A percentile compares a stretch with the other conserved stretches of the same genome.
Evolutionary conservation across 2,888 invertebrate genomes (phyloP).

Genomic region (Drosophila barbarae): DNA sequence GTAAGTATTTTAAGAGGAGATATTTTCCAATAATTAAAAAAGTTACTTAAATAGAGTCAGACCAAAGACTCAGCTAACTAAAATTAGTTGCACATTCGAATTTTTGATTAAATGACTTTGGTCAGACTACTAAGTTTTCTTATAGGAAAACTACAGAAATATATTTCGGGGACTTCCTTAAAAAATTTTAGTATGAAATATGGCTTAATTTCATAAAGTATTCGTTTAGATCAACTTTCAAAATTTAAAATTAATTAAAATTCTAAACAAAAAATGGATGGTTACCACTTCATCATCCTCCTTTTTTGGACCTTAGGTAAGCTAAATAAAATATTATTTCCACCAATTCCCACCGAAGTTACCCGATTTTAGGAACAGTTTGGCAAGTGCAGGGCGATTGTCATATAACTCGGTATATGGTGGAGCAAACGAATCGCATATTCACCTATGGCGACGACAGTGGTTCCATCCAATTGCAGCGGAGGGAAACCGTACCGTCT

Average conservation of each 20-base stretch:
- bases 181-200: not conserved
- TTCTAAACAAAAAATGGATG: not conserved
- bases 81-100: not conserved
- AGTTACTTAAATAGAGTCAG: not conserved
- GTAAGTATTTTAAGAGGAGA: not conserved
- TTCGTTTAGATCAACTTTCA: not conserved
- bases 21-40: not conserved
- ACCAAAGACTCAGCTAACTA: too few relatives aligned
- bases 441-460: conserved; percentile 47
- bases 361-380: not conserved
- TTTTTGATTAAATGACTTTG: not conserved
- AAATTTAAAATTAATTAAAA: conserved; percentile 10
- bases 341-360: not conserved
- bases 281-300: not conserved
- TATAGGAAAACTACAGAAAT: not conserved
- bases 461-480: conserved; percentile 43
- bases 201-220: not conserved
- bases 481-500: conserved; percentile 47
- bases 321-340: conserved; percentile 16
- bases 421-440: conserved; percentile 53
- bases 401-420: conserved; percentile 2
- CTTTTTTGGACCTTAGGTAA: conserved; percentile 19
- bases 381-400: conserved; percentile 29
- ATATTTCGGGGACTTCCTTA: not conserved
- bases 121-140: conserved; percentile 1